phyloP scores from a whole-genome alignment of 2,797 vertebrate species.

The Sphenodon punctatus region DNA sequence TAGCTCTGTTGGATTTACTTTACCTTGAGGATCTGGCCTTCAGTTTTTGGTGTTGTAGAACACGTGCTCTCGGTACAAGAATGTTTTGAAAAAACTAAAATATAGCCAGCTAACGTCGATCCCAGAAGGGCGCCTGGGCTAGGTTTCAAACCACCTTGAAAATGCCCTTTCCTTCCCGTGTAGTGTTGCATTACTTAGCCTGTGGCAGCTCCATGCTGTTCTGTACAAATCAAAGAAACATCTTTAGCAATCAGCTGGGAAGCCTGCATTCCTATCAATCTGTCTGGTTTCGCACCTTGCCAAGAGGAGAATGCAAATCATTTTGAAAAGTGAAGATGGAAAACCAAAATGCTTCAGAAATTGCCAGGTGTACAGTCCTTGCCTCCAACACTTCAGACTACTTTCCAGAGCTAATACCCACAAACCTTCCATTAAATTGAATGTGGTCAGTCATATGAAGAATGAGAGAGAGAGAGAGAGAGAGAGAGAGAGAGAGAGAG shows the following conservation, averaged over 20 bases:
- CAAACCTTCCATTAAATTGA: not conserved
- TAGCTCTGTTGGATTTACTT: too few species aligned
- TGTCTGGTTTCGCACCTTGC: conserved; percentile 32
- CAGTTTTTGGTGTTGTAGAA: too few species aligned
- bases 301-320: conserved; percentile 54
- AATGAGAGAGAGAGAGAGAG: not conserved
- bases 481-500: not conserved
- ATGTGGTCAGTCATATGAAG: not conserved
- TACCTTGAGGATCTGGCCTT: too few species aligned
- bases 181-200: conserved; percentile 20
- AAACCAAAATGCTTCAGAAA: not conserved
- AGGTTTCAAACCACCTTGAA: conserved; percentile 27
- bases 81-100: conserved; percentile 10
- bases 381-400: not conserved
- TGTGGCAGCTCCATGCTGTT: conserved; percentile 7
- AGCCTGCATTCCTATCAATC: conserved; percentile 53
- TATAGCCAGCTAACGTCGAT: not conserved
- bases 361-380: not conserved
- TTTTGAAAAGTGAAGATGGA: not conserved
- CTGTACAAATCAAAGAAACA: conserved; percentile 28
- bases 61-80: not conserved
- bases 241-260: conserved; percentile 46
- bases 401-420: not conserved
- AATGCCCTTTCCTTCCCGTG: not conserved
- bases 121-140: not conserved